Base-by-base conservation (phyloP, 2,797 vertebrate genomes). In the Momotus momota region DNA sequence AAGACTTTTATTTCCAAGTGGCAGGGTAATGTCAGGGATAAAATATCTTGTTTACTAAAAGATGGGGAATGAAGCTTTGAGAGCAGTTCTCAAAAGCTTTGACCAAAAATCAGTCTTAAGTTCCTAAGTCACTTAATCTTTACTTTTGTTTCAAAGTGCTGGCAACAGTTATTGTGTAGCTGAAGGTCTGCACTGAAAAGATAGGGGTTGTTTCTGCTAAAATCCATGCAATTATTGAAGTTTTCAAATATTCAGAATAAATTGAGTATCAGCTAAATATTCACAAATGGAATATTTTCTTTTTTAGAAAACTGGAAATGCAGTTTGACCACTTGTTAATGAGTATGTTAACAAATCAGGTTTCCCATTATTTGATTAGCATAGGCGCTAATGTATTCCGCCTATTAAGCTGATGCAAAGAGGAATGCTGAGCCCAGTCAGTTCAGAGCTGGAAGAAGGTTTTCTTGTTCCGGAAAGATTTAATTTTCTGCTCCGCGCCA, bases 41-140 rank as follows among this genome's bases (percentile, higher is more conserved):
- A 84, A 73, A 66, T 62, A 70, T 6, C 62, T 64, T 57, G 13
- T 54, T 70, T 57, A 57, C 73, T 70, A 66, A 77, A 93, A 84
- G 64, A 70, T 2, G 9, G 11, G 6, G 8, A 89, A 74, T 64
- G 26, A 71, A 91, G 73, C 2, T 86, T 80, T 29, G 17, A 72
- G 62, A 57, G 23, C 10, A 73, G 18, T 81, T 96, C 88, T 82
- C 90, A 80, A 70, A 73, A 73, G 16, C 72, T 78, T 89, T 89
- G 48, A 43, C 48, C 40, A 54, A 67, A 94, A 61, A 57, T 52
- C n/a, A 22, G 33, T 82, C 23, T 85, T 67, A 35, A 7, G 16
- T 65, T 89, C 38, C 71, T 74, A 89, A 91, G 31, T 71, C 69
- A 89, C 60, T 82, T 78, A 64, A 82, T 71, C n/a, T 93, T 92